Base-by-base conservation (phyloP, 1,140 invertebrate species). In the Nylanderia fulva region DNA sequence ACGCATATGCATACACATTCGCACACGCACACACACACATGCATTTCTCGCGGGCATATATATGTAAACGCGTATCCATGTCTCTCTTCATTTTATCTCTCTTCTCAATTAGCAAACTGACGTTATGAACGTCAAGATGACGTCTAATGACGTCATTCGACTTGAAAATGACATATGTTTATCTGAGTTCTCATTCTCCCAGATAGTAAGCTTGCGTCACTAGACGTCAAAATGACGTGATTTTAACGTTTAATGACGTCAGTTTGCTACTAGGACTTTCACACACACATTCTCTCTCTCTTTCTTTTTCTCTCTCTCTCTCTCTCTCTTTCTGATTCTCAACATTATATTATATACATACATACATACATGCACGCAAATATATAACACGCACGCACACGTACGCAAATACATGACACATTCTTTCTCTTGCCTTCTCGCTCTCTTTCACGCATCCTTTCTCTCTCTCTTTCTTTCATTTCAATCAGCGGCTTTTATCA, bases 401-500 rank as follows among this genome's bases (percentile, higher is more conserved):
- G 63, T 48, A 36, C 39, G 21, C 24, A 77, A 48, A 76, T 56
- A 76, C 45, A 64, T 75, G 77, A 42, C 63, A 66, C 39, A 33
- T 36, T 72, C 66, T 0, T 11, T 60, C 74, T n/a, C 36, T 56
- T n/a, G n/a, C 27, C 64, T 48, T 39, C 56, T 48, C 33, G 63
- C 18, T 29, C 39, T 36, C 27, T 64, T 21, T 27, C 64, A 45
- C 13, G 68, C 64, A 33, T 11, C n/a, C 48, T 56, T 29, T 54
- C 54, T 66, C 21, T 58, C 63, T 64, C 45, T 54, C 18, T 54
- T 15, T n/a, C 13, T 64, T 45, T 15, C 24, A 9, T 80, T 21
- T 74, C 79, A 84, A 52, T 64, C 79, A 86, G 60, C 79, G 36
- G 39, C 68, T 66, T 33, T 82, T 86, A 86, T 86, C 85, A 85